phyloP scores from a whole-genome alignment of 2,888 invertebrate genomes.

The Calliphora vomitoria region DNA sequence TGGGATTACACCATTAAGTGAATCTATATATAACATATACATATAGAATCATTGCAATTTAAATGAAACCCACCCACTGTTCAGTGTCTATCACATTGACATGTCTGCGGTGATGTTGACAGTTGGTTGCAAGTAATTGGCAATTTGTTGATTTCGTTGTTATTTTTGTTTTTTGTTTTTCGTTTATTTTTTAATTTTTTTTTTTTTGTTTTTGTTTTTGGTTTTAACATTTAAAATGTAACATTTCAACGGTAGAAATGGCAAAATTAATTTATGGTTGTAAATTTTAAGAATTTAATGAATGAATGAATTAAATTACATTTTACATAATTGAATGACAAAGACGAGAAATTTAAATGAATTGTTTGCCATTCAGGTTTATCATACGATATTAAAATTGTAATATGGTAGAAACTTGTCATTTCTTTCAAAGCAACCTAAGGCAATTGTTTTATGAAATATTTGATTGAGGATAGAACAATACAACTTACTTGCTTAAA shows the following conservation, averaged over 20 bases:
- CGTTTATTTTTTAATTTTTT: too few relatives aligned
- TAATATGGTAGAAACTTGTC: background rate
- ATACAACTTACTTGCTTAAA: background rate
- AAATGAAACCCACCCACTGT: constrained; percentile 43
- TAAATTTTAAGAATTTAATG: constrained; percentile 15
- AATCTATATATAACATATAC: background rate
- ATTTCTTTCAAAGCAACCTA: background rate
- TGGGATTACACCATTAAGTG: background rate
- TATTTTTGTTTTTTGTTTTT: background rate
- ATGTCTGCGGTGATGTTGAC: constrained; percentile 50
- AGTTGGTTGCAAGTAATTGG: constrained; percentile 51
- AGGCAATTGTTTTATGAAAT: constrained; percentile 15
- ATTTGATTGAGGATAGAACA: background rate
- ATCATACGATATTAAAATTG: background rate
- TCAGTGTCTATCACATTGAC: constrained; percentile 38
- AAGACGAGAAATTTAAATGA: background rate
- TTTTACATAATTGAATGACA: background rate
- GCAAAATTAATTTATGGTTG: constrained; percentile 39
- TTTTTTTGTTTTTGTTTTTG: background rate
- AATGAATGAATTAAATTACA: constrained; percentile 19
- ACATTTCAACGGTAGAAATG: background rate
- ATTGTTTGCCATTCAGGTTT: background rate
- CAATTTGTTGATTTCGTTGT: constrained; percentile 45
- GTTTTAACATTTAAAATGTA: background rate
- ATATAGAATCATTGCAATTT: background rate